Base-by-base conservation (phyloP, 2,888 invertebrate genomes). In the Ectobius pallidus region DNA sequence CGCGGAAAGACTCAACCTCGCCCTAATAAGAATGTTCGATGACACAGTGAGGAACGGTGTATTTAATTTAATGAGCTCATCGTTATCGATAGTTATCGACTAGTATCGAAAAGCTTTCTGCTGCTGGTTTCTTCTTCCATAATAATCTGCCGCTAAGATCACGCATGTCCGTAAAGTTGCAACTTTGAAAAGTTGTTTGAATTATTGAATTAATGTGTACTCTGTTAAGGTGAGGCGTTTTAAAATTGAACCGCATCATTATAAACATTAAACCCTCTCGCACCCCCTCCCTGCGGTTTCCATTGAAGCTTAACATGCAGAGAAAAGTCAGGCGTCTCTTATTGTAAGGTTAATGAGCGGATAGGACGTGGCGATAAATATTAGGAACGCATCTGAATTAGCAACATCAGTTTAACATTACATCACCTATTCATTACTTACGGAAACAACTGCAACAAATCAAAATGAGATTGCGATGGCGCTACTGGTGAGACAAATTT, bases 331-430 rank as follows among this genome's bases (percentile, higher is more conserved):
- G 39, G 39, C 39, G 6, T 39, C 39, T 16, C 30, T 58, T 58
- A 58, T 58, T 32, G 27, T 58, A n/a, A n/a, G 58, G 58, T 58
- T 58, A 58, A 58, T 58, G 58, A 58, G 58, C n/a, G 58, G 30
- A 58, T 14, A 52, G 14, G 52, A 52, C 52, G 20, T 20, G 14
- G 32, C 2, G 58, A 58, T 58, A 30, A 58, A 58, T 30, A 58
- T n/a, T 3, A n/a, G 4, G 7, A 22, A 3, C 25, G 52, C 20
- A 4, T 52, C 52, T 4, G 25, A 52, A 52, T 52, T 52, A 52
- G 52, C 25, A 11, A 52, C 0, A 14, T n/a, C n/a, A n/a, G n/a
- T n/a, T n/a, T n/a, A n/a, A n/a, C n/a, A n/a, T n/a, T n/a, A n/a
- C n/a, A n/a, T n/a, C n/a, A n/a, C n/a, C n/a, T n/a, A n/a, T n/a